phyloP scores from a whole-genome alignment of 2,113 vertebrate genomes.

The Anarrhichthys ocellatus region DNA sequence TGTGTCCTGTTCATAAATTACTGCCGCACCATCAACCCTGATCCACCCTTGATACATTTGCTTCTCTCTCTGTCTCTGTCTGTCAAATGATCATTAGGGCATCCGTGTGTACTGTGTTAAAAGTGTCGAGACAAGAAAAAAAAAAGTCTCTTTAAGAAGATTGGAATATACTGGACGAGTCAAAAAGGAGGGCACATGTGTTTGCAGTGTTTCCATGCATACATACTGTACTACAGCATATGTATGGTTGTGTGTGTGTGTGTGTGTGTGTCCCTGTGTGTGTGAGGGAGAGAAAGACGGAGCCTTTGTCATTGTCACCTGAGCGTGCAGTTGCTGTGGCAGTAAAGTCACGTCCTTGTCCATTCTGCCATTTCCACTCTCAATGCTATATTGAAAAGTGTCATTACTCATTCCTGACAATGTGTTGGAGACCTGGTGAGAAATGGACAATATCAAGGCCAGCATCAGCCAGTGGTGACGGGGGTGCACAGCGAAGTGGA shows the following conservation, averaged over 20 bases:
- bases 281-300: background rate
- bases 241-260: background rate
- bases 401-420: slow-evolving; percentile 77
- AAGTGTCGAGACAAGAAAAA: background rate
- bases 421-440: slow-evolving; percentile 61
- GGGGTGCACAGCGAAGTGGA: slow-evolving; percentile 22
- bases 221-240: background rate
- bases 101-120: background rate
- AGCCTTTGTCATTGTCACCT: slow-evolving; percentile 60
- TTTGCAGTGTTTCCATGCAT: background rate
- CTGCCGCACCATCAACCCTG: slow-evolving; percentile 39
- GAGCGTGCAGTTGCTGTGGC: slow-evolving; percentile 51
- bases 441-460: slow-evolving; percentile 71
- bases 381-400: slow-evolving; percentile 75
- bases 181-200: too few relatives aligned
- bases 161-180: background rate
- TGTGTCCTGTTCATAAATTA: slow-evolving; percentile 69
- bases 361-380: slow-evolving; percentile 75
- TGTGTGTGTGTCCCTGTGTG: background rate
- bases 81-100: slow-evolving; percentile 24
- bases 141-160: background rate
- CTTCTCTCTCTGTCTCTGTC: slow-evolving; percentile 20
- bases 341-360: slow-evolving; percentile 78
- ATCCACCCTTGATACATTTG: slow-evolving; percentile 35
- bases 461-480: slow-evolving; percentile 22